A percentile compares a stretch with the other conserved stretches of the same genome.
Conservation (phyloP, 2,888 invertebrate species). For the Octodonta nipae region DNA sequence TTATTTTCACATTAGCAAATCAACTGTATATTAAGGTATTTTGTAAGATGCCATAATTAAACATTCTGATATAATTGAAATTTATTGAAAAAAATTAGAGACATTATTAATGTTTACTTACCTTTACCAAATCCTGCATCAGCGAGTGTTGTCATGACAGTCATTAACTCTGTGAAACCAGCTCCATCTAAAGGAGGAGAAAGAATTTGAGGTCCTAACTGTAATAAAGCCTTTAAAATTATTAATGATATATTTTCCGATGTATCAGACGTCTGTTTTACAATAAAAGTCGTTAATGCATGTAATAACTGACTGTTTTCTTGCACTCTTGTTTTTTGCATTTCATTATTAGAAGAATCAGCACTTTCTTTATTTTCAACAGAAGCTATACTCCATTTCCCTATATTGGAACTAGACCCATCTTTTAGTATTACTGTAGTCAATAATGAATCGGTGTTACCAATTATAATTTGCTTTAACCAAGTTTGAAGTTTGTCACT, state of each 20-base stretch:
- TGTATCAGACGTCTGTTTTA: constrained; percentile 50
- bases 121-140: constrained; percentile 68
- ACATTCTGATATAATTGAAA: neutral
- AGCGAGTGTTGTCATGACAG: constrained; percentile 69
- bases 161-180: constrained; percentile 67
- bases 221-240: constrained; percentile 58
- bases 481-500: constrained; percentile 48
- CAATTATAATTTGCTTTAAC: constrained; percentile 53
- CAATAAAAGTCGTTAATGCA: constrained; percentile 57
- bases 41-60: no score
- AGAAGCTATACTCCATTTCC: constrained; percentile 20
- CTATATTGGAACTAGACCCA: constrained; percentile 17
- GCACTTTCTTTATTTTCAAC: constrained; percentile 13
- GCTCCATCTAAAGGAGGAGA: constrained; percentile 50
- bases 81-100: neutral
- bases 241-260: constrained; percentile 49
- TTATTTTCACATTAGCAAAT: no score
- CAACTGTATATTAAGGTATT: no score
- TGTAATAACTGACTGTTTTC: constrained; percentile 60
- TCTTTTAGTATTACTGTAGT: constrained; percentile 37
- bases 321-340: constrained; percentile 42
- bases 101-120: constrained; percentile 4
- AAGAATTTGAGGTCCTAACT: constrained; percentile 54
- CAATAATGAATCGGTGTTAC: constrained; percentile 30
- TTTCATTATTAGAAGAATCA: constrained; percentile 24